Evolutionary conservation across 2,888 invertebrate genomes (phyloP).

Genomic region (Rapana venosa): DNA sequence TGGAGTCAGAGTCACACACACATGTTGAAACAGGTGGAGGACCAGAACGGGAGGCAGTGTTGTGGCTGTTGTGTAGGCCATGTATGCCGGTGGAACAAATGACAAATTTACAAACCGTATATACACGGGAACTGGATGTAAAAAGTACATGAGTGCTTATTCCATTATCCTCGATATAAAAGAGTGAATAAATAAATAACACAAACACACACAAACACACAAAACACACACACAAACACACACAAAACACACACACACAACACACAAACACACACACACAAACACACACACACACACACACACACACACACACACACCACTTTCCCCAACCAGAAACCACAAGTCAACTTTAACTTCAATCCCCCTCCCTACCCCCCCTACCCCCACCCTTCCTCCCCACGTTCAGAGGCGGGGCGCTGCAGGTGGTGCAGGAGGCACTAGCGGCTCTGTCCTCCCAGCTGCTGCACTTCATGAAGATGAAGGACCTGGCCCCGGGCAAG

Average conservation of each 20-base stretch:
- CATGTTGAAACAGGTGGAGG: too few relatives aligned
- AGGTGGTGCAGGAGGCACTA: slow-evolving; percentile 61
- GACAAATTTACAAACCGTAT: too few relatives aligned
- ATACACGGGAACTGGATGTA: too few relatives aligned
- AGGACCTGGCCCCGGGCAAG: slow-evolving; percentile 56
- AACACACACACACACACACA: background rate
- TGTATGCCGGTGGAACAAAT: too few relatives aligned
- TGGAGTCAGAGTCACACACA: too few relatives aligned
- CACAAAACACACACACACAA: too few relatives aligned
- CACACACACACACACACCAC: background rate
- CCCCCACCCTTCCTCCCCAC: too few relatives aligned
- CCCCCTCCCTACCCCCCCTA: background rate
- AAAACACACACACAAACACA: too few relatives aligned
- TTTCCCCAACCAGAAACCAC: background rate
- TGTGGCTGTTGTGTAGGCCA: too few relatives aligned
- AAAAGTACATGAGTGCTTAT: background rate
- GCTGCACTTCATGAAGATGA: slow-evolving; percentile 60
- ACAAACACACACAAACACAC: slow-evolving; percentile 1
- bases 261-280: background rate
- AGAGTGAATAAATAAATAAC: background rate
- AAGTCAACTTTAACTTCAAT: too few relatives aligned
- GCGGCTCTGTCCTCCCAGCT: slow-evolving; percentile 61
- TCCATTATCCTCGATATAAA: background rate
- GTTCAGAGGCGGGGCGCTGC: background rate
- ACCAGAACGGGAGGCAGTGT: too few relatives aligned